Base-by-base conservation (phyloP, 2,888 invertebrate species). In the Himalopsyche japonica region DNA sequence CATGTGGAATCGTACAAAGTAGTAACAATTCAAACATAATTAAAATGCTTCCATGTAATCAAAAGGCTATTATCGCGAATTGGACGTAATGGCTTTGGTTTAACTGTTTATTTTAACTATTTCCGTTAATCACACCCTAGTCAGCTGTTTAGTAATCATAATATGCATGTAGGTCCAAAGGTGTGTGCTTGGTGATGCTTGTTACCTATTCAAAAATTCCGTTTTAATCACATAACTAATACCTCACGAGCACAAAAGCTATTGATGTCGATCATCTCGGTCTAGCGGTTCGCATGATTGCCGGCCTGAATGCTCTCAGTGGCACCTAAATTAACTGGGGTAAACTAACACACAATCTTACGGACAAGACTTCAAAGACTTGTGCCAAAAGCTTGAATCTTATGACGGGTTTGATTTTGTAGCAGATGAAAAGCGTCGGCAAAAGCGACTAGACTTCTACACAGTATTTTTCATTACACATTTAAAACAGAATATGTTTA, bases 281-380 rank as follows among this genome's bases (percentile, higher is more conserved):
- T 82, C 86, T 80, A 84, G 82, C 83, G 84, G 70, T 27, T 64
- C 84, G 81, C 77, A 80, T 84, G 84, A 84, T 82, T 86, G 84
- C 84, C 78, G 76, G 79, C 47, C 78, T 37, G 70, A 80, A 24
- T 57, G 80, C 49, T 12, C 76, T 82, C 82, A 84, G 82, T 84
- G 84, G 79, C 76, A 48, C 4, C 70, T 32, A 43, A 64, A 57
- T 47, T 30, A 27, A 27, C 24, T n/a, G 30, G 32, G 32, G 76
- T 27, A 57, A n/a, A 57, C 57, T 20, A 20, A 20, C 43, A 43
- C 43, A 43, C 43, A 43, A 15, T 43, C 43, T 43, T 43, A 43
- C 15, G 4, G 43, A 4, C 15, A 12, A 15, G 43, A 43, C 12
- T 43, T 43, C 43, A 43, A 15, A 43, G 43, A 43, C 15, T 43